These are phyloP conservation scores for Ptilodon capucinus DNA, from an alignment of 2,888 invertebrate genomes.

Conservation along the genomic window DNA sequence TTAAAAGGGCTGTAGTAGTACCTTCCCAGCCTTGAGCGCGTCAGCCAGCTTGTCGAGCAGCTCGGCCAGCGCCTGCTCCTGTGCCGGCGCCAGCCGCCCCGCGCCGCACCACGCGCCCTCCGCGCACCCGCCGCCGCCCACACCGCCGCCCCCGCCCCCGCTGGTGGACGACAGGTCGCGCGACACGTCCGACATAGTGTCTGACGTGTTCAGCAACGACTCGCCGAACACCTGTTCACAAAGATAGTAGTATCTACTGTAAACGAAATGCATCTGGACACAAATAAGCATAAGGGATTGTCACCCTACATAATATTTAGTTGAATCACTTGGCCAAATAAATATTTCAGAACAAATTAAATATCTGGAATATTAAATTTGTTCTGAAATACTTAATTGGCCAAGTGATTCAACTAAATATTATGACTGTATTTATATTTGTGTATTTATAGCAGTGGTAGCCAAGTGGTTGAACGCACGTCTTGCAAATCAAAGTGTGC, in stretches of 20 bases:
- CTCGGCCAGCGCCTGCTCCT: slow-evolving; percentile 77
- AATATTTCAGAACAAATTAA: too few relatives aligned
- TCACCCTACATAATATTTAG: too few relatives aligned
- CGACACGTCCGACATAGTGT: slow-evolving; percentile 8
- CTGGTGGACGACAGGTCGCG: slow-evolving; percentile 7
- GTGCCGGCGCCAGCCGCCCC: slow-evolving; percentile 57
- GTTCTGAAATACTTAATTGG: too few relatives aligned
- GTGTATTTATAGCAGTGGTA: too few relatives aligned
- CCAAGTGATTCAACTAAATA: too few relatives aligned
- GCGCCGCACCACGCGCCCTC: slow-evolving; percentile 41
- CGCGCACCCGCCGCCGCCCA: slow-evolving; percentile 16
- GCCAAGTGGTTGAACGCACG: too few relatives aligned
- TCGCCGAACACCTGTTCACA: slow-evolving; percentile 64
- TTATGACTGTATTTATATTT: too few relatives aligned
- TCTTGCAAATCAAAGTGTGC: too few relatives aligned
- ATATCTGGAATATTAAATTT: too few relatives aligned
- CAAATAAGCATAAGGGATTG: too few relatives aligned
- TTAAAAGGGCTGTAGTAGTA: slow-evolving; percentile 16
- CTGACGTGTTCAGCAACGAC: slow-evolving; percentile 28
- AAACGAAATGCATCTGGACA: too few relatives aligned
- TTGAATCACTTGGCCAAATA: too few relatives aligned
- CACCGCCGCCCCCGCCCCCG: slow-evolving; percentile 17
- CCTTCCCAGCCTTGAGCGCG: slow-evolving; percentile 74
- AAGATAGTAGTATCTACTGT: background rate
- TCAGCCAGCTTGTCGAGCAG: slow-evolving; percentile 70